These are phyloP conservation scores for Pseudobourletiella spinata DNA, from an alignment of 1,140 invertebrate genomes.

Conservation along the genomic window DNA sequence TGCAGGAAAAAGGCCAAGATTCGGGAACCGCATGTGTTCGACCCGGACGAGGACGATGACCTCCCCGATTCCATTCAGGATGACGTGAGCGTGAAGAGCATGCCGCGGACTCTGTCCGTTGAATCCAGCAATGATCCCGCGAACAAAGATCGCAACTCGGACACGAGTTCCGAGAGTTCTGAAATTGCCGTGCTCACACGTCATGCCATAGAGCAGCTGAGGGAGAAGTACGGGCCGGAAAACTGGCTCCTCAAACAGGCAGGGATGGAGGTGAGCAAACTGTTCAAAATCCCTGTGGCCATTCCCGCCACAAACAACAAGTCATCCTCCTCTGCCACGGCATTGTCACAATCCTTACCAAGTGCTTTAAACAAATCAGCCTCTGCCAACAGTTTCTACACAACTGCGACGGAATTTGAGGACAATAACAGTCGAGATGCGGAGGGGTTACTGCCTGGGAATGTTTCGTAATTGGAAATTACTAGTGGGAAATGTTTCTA, in stretches of 20 bases:
- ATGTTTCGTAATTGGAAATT: too few relatives aligned
- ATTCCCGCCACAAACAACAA: not conserved
- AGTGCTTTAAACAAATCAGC: not conserved
- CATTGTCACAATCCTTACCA: not conserved
- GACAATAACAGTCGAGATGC: not conserved
- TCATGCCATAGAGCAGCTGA: slow-evolving; percentile 16
- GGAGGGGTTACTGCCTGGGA: not conserved
- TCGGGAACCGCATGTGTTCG: slow-evolving; percentile 18
- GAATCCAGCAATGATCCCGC: not conserved
- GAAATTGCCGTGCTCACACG: slow-evolving; percentile 7
- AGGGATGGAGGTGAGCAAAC: slow-evolving; percentile 20
- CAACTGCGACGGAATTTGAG: slow-evolving; percentile 1
- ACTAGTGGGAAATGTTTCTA: too few relatives aligned
- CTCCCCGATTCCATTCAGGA: not conserved
- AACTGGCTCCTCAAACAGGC: slow-evolving; percentile 31
- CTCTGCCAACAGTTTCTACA: slow-evolving; percentile 3
- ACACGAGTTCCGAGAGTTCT: slow-evolving; percentile 5
- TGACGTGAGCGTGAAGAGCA: not conserved
- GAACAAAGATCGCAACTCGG: not conserved
- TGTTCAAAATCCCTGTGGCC: slow-evolving; percentile 21
- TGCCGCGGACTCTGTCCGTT: not conserved
- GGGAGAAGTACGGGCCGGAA: slow-evolving; percentile 30
- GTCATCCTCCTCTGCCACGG: not conserved
- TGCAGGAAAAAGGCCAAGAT: slow-evolving; percentile 34
- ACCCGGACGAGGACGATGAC: slow-evolving; percentile 2